Conservation (phyloP, 1,140 invertebrate genomes). For the Probaryconus sp. region DNA sequence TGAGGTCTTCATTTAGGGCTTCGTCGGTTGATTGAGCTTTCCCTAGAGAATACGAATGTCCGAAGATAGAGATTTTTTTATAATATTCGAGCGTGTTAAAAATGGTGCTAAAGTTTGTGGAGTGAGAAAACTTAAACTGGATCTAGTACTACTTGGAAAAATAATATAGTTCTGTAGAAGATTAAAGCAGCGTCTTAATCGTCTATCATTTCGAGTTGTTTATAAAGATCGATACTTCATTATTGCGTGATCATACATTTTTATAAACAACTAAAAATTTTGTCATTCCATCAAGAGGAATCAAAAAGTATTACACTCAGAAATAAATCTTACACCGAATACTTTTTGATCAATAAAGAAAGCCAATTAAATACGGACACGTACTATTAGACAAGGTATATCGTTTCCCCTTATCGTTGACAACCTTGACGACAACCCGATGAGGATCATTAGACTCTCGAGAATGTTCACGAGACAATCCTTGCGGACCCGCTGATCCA, state of each 20-base stretch:
- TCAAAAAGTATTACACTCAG: too few relatives aligned
- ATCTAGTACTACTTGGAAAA: too few relatives aligned
- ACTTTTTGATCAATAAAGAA: constrained; percentile 2
- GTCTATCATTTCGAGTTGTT: too few relatives aligned
- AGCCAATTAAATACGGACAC: constrained; percentile 38
- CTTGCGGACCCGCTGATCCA: constrained; percentile 60
- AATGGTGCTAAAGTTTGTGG: neutral
- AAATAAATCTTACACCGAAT: too few relatives aligned
- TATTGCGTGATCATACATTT: too few relatives aligned
- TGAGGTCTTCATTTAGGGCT: constrained; percentile 75
- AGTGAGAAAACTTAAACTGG: neutral
- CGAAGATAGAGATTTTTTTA: constrained; percentile 21
- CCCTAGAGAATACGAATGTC: constrained; percentile 61
- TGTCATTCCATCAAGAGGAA: too few relatives aligned
- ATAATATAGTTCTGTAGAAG: too few relatives aligned
- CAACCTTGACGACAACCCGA: constrained; percentile 73
- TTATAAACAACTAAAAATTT: too few relatives aligned
- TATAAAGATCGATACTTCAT: too few relatives aligned
- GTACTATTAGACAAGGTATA: constrained; percentile 69
- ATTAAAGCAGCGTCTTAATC: too few relatives aligned
- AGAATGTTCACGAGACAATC: constrained; percentile 65
- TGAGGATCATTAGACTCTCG: constrained; percentile 72
- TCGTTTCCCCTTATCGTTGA: constrained; percentile 68
- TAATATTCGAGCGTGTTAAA: neutral
- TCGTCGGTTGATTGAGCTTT: constrained; percentile 76